Base-by-base conservation (phyloP, 2,113 vertebrate species). In the Emberiza fucata region DNA sequence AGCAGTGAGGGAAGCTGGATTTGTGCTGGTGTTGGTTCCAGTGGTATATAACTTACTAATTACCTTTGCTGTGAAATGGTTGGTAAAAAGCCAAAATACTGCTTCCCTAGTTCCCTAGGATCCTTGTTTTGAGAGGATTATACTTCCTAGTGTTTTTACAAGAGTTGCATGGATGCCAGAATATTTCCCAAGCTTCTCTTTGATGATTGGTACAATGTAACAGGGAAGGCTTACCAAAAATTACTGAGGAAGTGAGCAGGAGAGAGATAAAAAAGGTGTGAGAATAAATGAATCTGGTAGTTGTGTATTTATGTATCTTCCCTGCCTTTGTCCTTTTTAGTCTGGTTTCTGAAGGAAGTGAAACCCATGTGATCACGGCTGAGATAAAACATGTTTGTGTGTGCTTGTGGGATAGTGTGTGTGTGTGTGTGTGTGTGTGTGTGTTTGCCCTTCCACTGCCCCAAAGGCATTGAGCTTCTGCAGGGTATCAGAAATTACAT, bases 311-410 rank as follows among this genome's bases (percentile, higher is more conserved):
- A 39, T 64, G 31, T 33, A 14, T 77, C 47, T 82, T 92, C 50
- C 31, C 40, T 73, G 28, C 40, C 20, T 31, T 80, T 18, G 29
- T 70, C 21, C 7, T 85, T 88, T 93, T 73, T n/a, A 50, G 71
- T 76, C 76, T 90, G 24, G 53, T 90, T 94, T 95, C 86, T 92
- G 42, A 86, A 93, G 92, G 95, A 97, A 97, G 83, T 20, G 60
- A 90, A 96, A 94, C 86, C 92, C 44, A 48, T 48, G 86, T 93
- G 89, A 90, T 91, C 5, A 1, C 78, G 48, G 73, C 35, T 42
- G 87, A 95, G 78, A 87, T 81, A 84, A 89, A 87, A 59, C 59
- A 28, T 69, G 61, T 95, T 88, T 64, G 51, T 54, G 21, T 86
- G 76, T 1, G 0, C 65, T 91, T 85, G 75, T 45, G 45, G 54